Base-by-base conservation (phyloP, 1,140 invertebrate genomes). In the Trissolcus basalis region DNA sequence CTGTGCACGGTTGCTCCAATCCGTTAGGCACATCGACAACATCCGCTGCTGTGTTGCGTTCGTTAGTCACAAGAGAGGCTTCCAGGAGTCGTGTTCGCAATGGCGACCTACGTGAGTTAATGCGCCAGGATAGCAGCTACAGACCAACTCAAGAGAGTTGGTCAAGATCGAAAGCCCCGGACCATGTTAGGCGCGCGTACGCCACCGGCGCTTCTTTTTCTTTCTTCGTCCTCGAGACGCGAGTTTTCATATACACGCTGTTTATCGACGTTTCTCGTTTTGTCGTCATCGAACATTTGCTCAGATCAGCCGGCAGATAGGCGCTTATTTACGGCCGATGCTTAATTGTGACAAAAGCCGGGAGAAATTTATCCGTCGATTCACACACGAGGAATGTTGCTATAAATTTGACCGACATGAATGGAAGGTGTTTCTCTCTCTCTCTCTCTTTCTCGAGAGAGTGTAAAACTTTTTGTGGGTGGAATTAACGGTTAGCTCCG, bases 31-130 rank as follows among this genome's bases (percentile, higher is more conserved):
- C 54, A 73, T 73, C 73, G 73, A 54, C 69, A 65, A 71, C 63
- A 69, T 76, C 68, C 67, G 68, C 60, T 51, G 75, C 69, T 70
- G 69, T 27, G 19, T 69, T 65, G 61, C 55, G 68, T 79, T 79
- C 69, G 73, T 79, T 79, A 77, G 64, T 73, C 78, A 44, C 43
- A 53, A 72, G 59, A 72, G 59, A 43, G 67, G 67, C 65, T 64
- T 73, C 61, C 74, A 64, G 68, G 72, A 76, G 73, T 79, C 73
- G 73, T 79, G 73, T 76, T 77, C 55, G 61, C 19, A 61, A 69
- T 69, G 64, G 43, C 49, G 47, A 70, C 64, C 64, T 69, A 76
- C 77, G 72, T 70, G 72, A 77, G 69, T 76, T 76, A 72, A 64
- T 70, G 75, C 64, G 9, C 63, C 58, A 13, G 65, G 56, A 50